Conservation (phyloP, 2,888 invertebrate species). For the Cacoxenus indagator region DNA sequence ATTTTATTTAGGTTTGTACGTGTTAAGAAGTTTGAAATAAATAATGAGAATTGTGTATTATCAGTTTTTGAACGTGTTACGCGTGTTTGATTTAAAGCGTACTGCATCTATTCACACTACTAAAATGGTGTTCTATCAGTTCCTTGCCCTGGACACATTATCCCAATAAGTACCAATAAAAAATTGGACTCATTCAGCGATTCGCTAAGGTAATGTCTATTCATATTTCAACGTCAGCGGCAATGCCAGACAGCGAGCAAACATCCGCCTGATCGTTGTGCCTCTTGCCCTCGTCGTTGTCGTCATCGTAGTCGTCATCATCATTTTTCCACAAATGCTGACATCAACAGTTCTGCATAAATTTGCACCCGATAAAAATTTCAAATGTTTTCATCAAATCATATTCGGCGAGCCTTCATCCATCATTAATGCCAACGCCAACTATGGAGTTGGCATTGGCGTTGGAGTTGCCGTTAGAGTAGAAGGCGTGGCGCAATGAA, state of each 20-base stretch:
- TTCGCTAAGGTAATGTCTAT: slow-evolving; percentile 49
- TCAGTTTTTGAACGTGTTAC: no score
- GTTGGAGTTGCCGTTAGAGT: slow-evolving; percentile 34
- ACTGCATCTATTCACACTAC: no score
- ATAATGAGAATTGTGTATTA: no score
- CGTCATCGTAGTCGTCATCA: slow-evolving; percentile 32
- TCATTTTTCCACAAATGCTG: slow-evolving; percentile 60
- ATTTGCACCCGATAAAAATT: slow-evolving; percentile 67
- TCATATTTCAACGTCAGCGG: slow-evolving; percentile 62
- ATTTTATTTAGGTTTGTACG: no score
- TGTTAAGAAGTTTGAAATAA: no score
- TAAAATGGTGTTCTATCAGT: not conserved
- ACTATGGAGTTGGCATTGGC: not conserved
- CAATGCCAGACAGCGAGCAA: slow-evolving; percentile 29
- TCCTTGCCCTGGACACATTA: not conserved
- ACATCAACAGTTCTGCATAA: slow-evolving; percentile 68
- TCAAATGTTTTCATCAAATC: slow-evolving; percentile 65
- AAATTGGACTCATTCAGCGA: slow-evolving; percentile 43
- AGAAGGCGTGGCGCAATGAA: not conserved
- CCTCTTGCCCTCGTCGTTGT: not conserved
- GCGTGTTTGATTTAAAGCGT: no score
- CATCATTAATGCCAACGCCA: slow-evolving; percentile 52
- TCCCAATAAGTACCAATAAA: slow-evolving; percentile 12
- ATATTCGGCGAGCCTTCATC: slow-evolving; percentile 55
- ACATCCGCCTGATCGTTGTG: not conserved